Evolutionary conservation across 2,888 invertebrate genomes (phyloP), one percentile per base, ranked within the genome.

Genomic region (Aradus depressus): DNA sequence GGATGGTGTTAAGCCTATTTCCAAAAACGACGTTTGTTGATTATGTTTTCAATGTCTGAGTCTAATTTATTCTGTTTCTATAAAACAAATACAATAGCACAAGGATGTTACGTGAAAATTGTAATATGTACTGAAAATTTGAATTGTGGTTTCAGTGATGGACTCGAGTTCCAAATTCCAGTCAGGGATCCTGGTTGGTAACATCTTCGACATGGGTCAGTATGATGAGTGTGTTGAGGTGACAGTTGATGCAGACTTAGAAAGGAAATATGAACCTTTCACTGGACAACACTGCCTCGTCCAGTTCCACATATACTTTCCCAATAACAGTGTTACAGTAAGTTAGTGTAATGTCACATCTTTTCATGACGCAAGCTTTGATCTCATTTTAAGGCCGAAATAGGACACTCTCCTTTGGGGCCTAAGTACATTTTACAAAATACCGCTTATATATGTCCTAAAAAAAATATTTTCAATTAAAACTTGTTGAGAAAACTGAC

Each of bases 121-220:
- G n/a, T n/a, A n/a, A n/a, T n/a, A n/a, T n/a, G n/a, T n/a, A n/a
- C n/a, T n/a, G n/a, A n/a, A n/a, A n/a, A n/a, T n/a, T n/a, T n/a
- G n/a, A n/a, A n/a, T n/a, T n/a, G n/a, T n/a, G n/a, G n/a, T n/a
- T n/a, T n/a, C 60, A 73, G 73, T 73, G 72, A 58, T 71, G 22
- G 73, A 74, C 59, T 64, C 73, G 1, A 69, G 70, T 2, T 69
- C 72, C 2, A 73, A 72, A 60, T 56, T 71, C 1, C 72, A 70
- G 26, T 63, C 68, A 6, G 72, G 72, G 3, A 55, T 73, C 14
- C 58, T 72, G 4, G 53, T 61, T 10, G 72, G 72, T 1, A 70
- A 72, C 56, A 53, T 67, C 5, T 62, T 66, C 16, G 68, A 71
- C 52, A 61, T 69, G 23, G 73, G 74, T 8, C 67, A 68, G 54